Conservation (phyloP, 2,888 invertebrate species). For the Campoletis raptor region DNA sequence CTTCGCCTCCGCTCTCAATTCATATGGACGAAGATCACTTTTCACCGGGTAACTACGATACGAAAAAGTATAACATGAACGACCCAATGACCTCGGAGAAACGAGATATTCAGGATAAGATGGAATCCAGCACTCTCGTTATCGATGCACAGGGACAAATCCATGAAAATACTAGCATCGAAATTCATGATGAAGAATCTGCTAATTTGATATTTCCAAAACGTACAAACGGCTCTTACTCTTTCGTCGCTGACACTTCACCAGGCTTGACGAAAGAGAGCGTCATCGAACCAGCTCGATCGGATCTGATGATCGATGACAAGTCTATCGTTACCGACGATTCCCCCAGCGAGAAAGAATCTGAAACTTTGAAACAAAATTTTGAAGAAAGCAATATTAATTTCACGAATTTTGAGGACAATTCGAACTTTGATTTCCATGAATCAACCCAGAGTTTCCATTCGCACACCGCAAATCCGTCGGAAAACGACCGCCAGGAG, state of each 20-base stretch:
- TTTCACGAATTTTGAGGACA: neutral
- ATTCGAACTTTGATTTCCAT: slow-evolving; percentile 33
- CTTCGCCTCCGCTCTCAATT: slow-evolving; percentile 68
- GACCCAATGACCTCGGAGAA: slow-evolving; percentile 44
- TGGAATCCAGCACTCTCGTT: slow-evolving; percentile 36
- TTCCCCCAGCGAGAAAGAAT: neutral
- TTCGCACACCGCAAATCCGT: slow-evolving; percentile 42
- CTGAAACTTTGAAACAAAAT: slow-evolving; percentile 6
- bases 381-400: slow-evolving; percentile 33
- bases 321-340: neutral
- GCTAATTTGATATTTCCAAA: slow-evolving; percentile 57
- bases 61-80: slow-evolving; percentile 60
- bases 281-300: neutral
- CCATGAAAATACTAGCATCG: slow-evolving; percentile 22
- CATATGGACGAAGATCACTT: slow-evolving; percentile 73
- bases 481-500: slow-evolving; percentile 24
- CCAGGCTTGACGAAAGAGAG: slow-evolving; percentile 52
- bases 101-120: slow-evolving; percentile 40
- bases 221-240: slow-evolving; percentile 69
- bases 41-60: slow-evolving; percentile 47
- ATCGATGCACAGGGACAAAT: slow-evolving; percentile 65
- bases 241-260: slow-evolving; percentile 67
- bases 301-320: neutral
- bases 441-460: slow-evolving; percentile 64
- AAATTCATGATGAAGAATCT: slow-evolving; percentile 17